Evolutionary conservation across 1,140 invertebrate species (phyloP).

Genomic region (Cheumatopsyche charites): DNA sequence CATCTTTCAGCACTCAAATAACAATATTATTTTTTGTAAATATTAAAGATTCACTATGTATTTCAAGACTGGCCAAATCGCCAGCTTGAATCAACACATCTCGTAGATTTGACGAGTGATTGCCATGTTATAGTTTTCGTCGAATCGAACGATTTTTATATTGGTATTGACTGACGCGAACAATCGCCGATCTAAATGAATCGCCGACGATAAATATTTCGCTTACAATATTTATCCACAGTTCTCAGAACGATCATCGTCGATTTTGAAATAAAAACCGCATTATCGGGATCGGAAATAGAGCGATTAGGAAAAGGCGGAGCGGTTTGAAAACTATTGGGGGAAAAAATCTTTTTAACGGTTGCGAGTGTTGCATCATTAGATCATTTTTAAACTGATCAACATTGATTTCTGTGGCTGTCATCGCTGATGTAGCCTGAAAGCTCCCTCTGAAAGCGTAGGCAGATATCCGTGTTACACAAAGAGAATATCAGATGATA

Average conservation of each 20-base stretch:
- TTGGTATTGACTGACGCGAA: background rate
- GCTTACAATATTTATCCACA: no score
- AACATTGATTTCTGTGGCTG: constrained; percentile 27
- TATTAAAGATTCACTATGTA: no score
- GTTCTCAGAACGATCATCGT: no score
- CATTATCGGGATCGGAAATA: no score
- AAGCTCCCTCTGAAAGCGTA: constrained; percentile 17
- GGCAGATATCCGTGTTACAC: constrained; percentile 8
- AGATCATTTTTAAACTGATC: constrained; percentile 34
- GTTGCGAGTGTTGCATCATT: constrained; percentile 32
- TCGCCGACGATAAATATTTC: background rate
- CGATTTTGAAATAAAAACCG: no score
- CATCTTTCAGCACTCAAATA: no score
- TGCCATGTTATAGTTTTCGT: constrained; percentile 19
- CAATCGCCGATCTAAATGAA: background rate
- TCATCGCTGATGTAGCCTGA: constrained; percentile 35
- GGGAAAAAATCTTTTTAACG: constrained; percentile 22
- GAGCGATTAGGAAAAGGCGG: no score
- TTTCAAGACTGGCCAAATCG: background rate
- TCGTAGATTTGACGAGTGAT: background rate
- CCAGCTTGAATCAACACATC: constrained; percentile 3
- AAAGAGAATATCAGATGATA: constrained; percentile 1
- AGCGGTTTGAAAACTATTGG: background rate
- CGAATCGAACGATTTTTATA: background rate
- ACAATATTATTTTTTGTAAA: no score